Percentiles rank a stretch among this genome's conserved stretches.
These are phyloP conservation scores for Peromyscus polionotus DNA, from an alignment of 2,113 vertebrate genomes.

Conservation along the genomic window DNA sequence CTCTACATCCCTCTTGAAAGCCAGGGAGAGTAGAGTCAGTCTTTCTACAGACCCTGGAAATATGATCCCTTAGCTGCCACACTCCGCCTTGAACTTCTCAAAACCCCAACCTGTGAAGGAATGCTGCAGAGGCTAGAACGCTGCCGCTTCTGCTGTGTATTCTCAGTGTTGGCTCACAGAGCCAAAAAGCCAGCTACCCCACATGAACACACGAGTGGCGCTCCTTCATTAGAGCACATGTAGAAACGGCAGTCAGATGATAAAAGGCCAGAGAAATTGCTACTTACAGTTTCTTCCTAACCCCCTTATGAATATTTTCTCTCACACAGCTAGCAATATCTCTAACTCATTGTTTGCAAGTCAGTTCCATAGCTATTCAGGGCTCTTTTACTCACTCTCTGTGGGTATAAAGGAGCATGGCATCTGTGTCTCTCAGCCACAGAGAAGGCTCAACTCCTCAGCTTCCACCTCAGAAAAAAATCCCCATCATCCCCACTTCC, in stretches of 20 bases:
- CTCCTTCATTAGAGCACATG: not conserved
- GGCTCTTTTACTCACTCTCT: not conserved
- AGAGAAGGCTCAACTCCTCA: not conserved
- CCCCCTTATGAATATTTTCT: not conserved
- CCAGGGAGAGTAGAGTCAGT: not conserved
- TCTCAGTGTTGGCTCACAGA: not conserved
- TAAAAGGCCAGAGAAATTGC: slow-evolving; percentile 34
- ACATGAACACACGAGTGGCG: not conserved
- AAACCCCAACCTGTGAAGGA: not conserved
- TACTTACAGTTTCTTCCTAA: slow-evolving; percentile 29
- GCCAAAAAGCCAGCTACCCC: not conserved
- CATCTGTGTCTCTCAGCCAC: not conserved
- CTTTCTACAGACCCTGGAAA: not conserved
- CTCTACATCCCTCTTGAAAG: not conserved
- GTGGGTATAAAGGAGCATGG: not conserved
- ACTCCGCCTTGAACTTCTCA: not conserved
- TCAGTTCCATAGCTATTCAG: not conserved
- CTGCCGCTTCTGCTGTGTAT: not conserved
- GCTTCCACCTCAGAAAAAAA: slow-evolving; percentile 28
- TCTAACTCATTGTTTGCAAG: slow-evolving; percentile 29
- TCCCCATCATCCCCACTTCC: not conserved
- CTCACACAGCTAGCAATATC: not conserved
- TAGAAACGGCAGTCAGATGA: not conserved
- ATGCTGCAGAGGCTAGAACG: slow-evolving; percentile 25
- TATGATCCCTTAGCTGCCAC: not conserved